A percentile compares a stretch with the other conserved stretches of the same genome.
Conservation (phyloP, 2,888 invertebrate species). For the Emmelina monodactyla region DNA sequence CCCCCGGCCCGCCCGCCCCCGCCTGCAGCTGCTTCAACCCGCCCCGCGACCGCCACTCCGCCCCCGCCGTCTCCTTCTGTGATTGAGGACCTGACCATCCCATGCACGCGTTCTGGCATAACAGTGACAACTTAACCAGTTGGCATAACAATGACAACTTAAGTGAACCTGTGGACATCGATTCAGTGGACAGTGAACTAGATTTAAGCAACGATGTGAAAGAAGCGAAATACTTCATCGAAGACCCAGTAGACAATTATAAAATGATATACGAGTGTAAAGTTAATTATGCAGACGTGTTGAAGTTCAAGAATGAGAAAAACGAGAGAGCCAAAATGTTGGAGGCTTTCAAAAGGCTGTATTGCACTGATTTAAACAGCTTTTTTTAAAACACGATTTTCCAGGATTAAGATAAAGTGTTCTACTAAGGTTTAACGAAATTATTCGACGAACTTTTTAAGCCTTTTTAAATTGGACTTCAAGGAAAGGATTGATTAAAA, state of each 20-base stretch:
- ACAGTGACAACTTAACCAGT: background rate
- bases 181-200: no score
- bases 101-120: no score
- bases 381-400: no score
- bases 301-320: slow-evolving; percentile 21
- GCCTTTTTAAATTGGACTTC: no score
- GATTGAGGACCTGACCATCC: slow-evolving; percentile 44
- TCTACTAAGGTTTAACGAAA: no score
- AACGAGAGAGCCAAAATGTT: slow-evolving; percentile 28
- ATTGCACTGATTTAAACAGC: slow-evolving; percentile 29
- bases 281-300: slow-evolving; percentile 14
- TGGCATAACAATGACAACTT: background rate
- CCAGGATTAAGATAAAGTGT: no score
- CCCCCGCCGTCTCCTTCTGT: slow-evolving; percentile 69
- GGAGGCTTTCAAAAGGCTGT: slow-evolving; percentile 33
- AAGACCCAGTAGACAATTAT: slow-evolving; percentile 13
- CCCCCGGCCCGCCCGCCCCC: slow-evolving; percentile 49
- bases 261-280: slow-evolving; percentile 17
- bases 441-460: no score
- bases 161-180: no score
- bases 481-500: no score
- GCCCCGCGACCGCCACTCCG: slow-evolving; percentile 61
- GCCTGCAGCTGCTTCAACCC: slow-evolving; percentile 54
- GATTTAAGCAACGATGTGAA: no score
- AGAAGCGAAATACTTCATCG: slow-evolving; percentile 7